Evolutionary conservation across 2,888 invertebrate genomes (phyloP).

Genomic region (Dromius quadrimaculatus): DNA sequence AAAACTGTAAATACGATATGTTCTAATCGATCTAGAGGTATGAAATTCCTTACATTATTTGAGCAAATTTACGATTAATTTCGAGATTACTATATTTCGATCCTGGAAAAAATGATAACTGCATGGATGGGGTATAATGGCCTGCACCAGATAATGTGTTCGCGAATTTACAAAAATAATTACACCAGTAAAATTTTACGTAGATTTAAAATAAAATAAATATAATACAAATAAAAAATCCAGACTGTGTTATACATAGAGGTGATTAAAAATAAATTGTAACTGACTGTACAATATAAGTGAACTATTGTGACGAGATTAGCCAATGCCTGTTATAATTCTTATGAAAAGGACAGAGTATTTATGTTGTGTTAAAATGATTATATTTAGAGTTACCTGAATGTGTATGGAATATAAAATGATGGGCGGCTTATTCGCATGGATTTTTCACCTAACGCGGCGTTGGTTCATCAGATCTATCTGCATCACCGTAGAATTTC

Average conservation of each 20-base stretch:
- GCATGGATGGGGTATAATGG: too few species aligned
- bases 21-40: constrained; percentile 17
- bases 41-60: constrained; percentile 19
- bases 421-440: constrained; percentile 45
- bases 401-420: constrained; percentile 48
- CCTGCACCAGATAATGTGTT: constrained; percentile 11
- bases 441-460: constrained; percentile 40
- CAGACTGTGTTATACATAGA: constrained; percentile 16
- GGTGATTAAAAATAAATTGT: constrained; percentile 25
- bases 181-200: constrained; percentile 19
- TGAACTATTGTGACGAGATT: constrained; percentile 35
- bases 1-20: constrained; percentile 18
- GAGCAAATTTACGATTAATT: constrained; percentile 18
- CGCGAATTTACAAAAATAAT: constrained; percentile 12
- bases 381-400: constrained; percentile 46
- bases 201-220: constrained; percentile 22
- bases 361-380: constrained; percentile 38
- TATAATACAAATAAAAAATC: constrained; percentile 20
- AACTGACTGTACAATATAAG: constrained; percentile 27
- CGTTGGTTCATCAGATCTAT: constrained; percentile 70
- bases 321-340: constrained; percentile 43
- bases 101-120: constrained; percentile 11
- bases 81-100: constrained; percentile 4
- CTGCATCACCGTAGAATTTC: constrained; percentile 75
- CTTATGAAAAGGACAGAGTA: constrained; percentile 36